Conservation (phyloP, 2,797 vertebrate species). For the Heliangelus exortis region DNA sequence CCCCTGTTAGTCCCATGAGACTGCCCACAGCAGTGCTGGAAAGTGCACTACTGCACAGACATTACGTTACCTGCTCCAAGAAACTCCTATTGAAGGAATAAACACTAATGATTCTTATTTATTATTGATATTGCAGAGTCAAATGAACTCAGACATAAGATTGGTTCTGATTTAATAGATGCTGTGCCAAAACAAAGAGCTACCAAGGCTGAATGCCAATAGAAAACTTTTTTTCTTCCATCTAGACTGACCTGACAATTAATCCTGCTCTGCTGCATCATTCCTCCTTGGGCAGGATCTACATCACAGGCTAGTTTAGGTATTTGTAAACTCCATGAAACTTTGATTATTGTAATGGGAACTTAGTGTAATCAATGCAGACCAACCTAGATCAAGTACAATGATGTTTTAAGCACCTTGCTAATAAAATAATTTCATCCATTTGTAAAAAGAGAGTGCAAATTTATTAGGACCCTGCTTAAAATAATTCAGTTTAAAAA, state of each 20-base stretch:
- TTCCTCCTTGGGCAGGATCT: background rate
- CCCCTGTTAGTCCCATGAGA: slow-evolving; percentile 67
- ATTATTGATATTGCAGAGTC: slow-evolving; percentile 1
- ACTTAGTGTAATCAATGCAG: background rate
- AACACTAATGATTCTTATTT: slow-evolving; percentile 56
- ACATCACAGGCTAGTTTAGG: background rate
- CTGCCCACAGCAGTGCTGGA: slow-evolving; percentile 73
- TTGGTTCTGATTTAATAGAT: background rate
- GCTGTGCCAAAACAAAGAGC: background rate
- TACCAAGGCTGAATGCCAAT: background rate
- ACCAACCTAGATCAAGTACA: background rate
- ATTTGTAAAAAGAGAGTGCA: background rate
- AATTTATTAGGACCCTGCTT: background rate
- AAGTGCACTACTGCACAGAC: slow-evolving; percentile 51
- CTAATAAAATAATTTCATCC: background rate
- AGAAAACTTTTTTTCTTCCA: background rate
- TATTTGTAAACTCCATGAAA: background rate
- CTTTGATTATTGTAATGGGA: background rate
- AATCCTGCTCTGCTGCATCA: background rate
- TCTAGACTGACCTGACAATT: background rate
- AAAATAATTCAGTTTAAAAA: background rate
- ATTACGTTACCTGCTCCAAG: slow-evolving; percentile 63
- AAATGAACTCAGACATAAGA: background rate
- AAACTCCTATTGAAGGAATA: slow-evolving; percentile 70
- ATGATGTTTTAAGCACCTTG: background rate